These are phyloP conservation scores for Sphaeridia pumilis DNA, from an alignment of 2,888 invertebrate species.

Conservation along the genomic window DNA sequence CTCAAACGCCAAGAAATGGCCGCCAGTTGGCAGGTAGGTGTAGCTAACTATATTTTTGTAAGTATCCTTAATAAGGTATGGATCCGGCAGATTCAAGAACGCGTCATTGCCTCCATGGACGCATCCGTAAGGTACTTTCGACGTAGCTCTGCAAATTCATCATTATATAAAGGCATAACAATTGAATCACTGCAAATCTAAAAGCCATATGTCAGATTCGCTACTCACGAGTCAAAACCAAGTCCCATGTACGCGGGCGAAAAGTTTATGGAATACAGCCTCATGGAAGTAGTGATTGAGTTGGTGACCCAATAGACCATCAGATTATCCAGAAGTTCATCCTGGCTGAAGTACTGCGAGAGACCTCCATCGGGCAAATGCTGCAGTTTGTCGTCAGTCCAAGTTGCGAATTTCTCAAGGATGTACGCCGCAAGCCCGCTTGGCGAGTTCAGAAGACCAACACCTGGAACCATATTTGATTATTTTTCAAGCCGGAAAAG, in stretches of 20 bases:
- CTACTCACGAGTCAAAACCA: not conserved
- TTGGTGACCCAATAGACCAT: slow-evolving; percentile 47
- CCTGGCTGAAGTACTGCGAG: slow-evolving; percentile 51
- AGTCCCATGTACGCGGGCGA: not conserved
- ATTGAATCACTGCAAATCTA: no score
- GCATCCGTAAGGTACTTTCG: no score
- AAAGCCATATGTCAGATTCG: not conserved
- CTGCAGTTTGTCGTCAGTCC: slow-evolving; percentile 48
- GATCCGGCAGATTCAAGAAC: no score
- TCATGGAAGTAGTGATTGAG: slow-evolving; percentile 42
- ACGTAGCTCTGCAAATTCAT: no score
- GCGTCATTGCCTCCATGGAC: no score
- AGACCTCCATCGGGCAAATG: slow-evolving; percentile 54
- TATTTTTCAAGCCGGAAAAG: not conserved
- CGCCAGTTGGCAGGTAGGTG: slow-evolving; percentile 55
- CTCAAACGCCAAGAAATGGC: slow-evolving; percentile 79
- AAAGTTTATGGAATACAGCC: slow-evolving; percentile 43
- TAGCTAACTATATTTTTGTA: slow-evolving; percentile 57
- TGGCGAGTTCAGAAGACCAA: slow-evolving; percentile 44
- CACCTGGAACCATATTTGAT: slow-evolving; percentile 38
- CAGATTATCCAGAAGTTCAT: slow-evolving; percentile 49
- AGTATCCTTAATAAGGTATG: slow-evolving; percentile 48
- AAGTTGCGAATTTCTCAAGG: slow-evolving; percentile 46
- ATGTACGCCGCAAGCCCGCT: slow-evolving; percentile 47
- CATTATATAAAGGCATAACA: no score